Base-by-base conservation (phyloP, 2,113 vertebrate species). In the Sylvilagus bachmani region DNA sequence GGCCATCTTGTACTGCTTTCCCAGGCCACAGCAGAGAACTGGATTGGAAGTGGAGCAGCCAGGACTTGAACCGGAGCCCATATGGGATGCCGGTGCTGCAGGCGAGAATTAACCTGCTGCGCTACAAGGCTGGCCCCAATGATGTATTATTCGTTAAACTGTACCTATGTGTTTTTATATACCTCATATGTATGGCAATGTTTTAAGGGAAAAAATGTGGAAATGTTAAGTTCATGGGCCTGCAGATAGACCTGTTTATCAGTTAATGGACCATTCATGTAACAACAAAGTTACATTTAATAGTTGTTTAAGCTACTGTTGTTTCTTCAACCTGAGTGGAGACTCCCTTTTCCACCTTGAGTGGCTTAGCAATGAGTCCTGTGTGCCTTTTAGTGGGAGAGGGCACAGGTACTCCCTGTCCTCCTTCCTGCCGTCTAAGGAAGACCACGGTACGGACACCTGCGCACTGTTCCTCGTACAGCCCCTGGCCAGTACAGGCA, bases 131-230 rank as follows among this genome's bases (percentile, higher is more conserved):
- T 44, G 44, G 44, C 44, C 44, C 44, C 44, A 44, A 44, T 7
- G 6, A 44, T 31, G 49, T 81, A 17, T 21, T 87, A 75, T 81
- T 71, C 25, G 91, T 93, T 83, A 80, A 79, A 61, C 13, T 55
- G 17, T 75, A 29, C 24, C 13, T 74, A 25, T 29, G 21, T 29
- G 58, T 74, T 73, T 3, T 79, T 90, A 80, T 38, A 87, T 83
- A 13, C 5, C 14, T 89, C 81, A n/a, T 82, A 22, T 16, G 6
- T 64, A 22, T 53, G 71, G 29, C 38, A 17, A 51, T 12, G 16
- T 74, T 93, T 85, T 90, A 89, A 89, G 31, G 61, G 86, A 64
- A 84, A 86, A 87, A 38, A 49, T n/a, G 31, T 36, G 36, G 51
- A 80, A 79, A 80, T 71, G 17, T 89, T 31, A 84, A 53, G 53